Conservation (phyloP, 2,888 invertebrate genomes). For the Cepaea hortensis region DNA sequence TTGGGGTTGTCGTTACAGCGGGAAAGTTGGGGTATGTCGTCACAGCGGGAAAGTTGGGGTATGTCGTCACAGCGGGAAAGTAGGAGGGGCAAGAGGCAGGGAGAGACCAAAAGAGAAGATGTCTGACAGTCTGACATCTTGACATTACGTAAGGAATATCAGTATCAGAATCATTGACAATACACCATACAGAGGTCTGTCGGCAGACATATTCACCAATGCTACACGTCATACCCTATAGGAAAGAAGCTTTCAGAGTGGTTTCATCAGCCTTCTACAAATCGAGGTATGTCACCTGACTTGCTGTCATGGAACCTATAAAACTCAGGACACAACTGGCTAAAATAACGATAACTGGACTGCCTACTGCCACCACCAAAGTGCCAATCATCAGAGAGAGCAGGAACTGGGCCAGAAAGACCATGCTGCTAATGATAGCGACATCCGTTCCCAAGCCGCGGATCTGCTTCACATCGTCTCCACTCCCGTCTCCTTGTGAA, state of each 20-base stretch:
- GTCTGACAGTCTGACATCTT: no score
- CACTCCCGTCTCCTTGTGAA: not conserved
- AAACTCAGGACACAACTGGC: conserved; percentile 90
- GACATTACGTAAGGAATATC: not conserved
- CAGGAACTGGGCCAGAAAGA: conserved; percentile 94
- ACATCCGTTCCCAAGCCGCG: conserved; percentile 96
- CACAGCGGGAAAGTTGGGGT: no score
- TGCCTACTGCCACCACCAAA: conserved; percentile 85
- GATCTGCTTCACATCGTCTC: conserved; percentile 58
- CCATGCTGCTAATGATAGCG: conserved; percentile 95
- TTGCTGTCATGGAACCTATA: conserved; percentile 89
- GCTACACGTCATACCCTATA: no score
- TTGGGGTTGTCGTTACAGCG: no score
- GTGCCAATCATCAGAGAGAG: conserved; percentile 81
- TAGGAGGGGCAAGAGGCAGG: no score
- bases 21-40: no score
- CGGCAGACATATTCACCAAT: no score
- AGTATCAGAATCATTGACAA: no score
- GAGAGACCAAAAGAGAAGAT: no score
- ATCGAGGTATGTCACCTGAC: conserved; percentile 91
- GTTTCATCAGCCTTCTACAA: conserved; percentile 77
- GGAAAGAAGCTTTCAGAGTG: no score
- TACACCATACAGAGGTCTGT: no score
- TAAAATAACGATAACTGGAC: conserved; percentile 91
- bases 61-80: no score